These are phyloP conservation scores for Parascotia fuliginaria DNA, from an alignment of 2,888 invertebrate genomes.

Conservation along the genomic window DNA sequence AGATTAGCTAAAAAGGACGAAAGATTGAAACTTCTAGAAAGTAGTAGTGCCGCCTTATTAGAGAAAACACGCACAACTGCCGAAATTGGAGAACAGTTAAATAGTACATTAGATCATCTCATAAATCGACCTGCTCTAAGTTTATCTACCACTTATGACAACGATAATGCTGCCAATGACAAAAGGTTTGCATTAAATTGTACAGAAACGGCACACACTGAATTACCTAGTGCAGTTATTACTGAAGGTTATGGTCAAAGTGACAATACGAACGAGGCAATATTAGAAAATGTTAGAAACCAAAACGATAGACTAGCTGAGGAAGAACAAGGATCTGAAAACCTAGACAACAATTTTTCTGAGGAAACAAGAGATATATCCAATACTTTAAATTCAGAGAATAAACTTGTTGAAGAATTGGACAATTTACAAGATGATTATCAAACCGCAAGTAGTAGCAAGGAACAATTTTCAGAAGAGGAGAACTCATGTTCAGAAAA, in stretches of 20 bases:
- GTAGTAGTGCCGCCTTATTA: constrained; percentile 42
- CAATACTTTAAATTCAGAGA: constrained; percentile 48
- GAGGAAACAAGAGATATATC: constrained; percentile 54
- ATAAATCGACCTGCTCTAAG: constrained; percentile 50
- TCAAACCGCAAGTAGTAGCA: constrained; percentile 6
- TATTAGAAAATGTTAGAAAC: constrained; percentile 51
- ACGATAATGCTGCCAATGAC: background rate
- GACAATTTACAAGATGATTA: constrained; percentile 50
- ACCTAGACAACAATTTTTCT: constrained; percentile 55
- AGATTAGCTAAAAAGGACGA: constrained; percentile 55
- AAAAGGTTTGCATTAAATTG: background rate
- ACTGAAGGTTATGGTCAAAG: background rate
- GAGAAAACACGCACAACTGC: constrained; percentile 47
- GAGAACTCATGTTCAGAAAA: constrained; percentile 31
- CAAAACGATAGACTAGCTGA: constrained; percentile 55
- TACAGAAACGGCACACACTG: background rate
- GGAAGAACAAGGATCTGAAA: constrained; percentile 56
- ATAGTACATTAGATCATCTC: constrained; percentile 50
- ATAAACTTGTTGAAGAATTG: constrained; percentile 55
- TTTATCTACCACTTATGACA: background rate
- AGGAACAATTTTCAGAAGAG: constrained; percentile 26
- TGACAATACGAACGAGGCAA: constrained; percentile 22
- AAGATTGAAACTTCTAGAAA: constrained; percentile 55
- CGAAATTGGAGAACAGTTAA: constrained; percentile 48
- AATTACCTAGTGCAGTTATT: background rate